A percentile compares a stretch with the other conserved stretches of the same genome.
phyloP scores from a whole-genome alignment of 2,888 invertebrate genomes.

The Hyposoter didymator region DNA sequence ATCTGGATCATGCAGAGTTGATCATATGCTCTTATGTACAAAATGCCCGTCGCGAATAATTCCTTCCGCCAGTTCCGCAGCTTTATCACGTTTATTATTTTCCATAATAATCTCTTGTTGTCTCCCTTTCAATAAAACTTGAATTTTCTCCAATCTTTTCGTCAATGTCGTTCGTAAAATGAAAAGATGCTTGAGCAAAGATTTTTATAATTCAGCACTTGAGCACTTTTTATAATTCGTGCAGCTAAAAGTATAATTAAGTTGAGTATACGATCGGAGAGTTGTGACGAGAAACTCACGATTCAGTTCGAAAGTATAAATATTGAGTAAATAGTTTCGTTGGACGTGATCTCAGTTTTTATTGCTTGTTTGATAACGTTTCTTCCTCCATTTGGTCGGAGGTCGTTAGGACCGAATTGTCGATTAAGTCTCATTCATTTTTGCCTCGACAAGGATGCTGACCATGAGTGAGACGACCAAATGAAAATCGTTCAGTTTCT shows the following conservation, averaged over 20 bases:
- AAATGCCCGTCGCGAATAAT: slow-evolving; percentile 60
- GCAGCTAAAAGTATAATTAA: slow-evolving; percentile 5
- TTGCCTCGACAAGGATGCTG: not conserved
- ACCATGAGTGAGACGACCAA: not conserved
- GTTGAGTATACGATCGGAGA: slow-evolving; percentile 20
- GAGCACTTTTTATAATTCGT: slow-evolving; percentile 10
- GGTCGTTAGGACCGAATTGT: slow-evolving; percentile 39
- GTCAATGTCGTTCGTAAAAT: slow-evolving; percentile 28
- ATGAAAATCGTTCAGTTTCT: not conserved
- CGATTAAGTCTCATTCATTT: slow-evolving; percentile 24
- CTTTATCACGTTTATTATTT: slow-evolving; percentile 3
- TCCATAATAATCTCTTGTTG: not conserved
- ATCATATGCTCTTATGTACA: slow-evolving; percentile 64
- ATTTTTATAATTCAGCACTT: too few relatives aligned
- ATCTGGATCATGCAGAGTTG: slow-evolving; percentile 55
- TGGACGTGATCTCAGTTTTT: slow-evolving; percentile 55
- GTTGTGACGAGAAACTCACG: slow-evolving; percentile 9
- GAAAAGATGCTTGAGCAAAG: slow-evolving; percentile 58
- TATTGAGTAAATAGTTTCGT: slow-evolving; percentile 55
- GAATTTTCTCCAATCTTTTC: not conserved
- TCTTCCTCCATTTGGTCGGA: not conserved
- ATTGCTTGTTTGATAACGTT: slow-evolving; percentile 41
- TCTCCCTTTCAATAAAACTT: not conserved
- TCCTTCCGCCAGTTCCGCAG: slow-evolving; percentile 32
- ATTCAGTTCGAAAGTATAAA: slow-evolving; percentile 14